phyloP scores from a whole-genome alignment of 2,113 vertebrate genomes.

The Siphamia tubifer region DNA sequence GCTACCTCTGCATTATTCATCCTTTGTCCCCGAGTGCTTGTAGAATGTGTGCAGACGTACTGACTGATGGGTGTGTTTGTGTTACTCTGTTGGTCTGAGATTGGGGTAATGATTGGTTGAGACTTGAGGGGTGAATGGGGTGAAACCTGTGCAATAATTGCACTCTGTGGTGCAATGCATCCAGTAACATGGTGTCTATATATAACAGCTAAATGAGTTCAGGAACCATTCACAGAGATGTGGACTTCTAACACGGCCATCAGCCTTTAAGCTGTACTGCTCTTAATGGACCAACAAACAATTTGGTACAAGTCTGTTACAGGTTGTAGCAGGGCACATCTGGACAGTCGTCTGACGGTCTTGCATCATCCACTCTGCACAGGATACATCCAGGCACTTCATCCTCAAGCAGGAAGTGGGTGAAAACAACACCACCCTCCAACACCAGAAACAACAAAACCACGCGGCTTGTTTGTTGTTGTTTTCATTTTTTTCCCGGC shows the following conservation, averaged over 20 bases:
- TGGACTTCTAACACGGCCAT: background rate
- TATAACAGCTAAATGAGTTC: constrained; percentile 45
- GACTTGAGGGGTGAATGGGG: constrained; percentile 40
- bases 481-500: constrained; percentile 47
- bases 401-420: background rate
- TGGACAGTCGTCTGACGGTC: background rate
- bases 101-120: constrained; percentile 52
- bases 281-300: constrained; percentile 2
- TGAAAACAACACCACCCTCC: constrained; percentile 1
- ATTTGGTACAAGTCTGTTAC: background rate
- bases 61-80: constrained; percentile 46
- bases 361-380: constrained; percentile 3
- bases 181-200: constrained; percentile 58
- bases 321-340: background rate
- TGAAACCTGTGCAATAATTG: constrained; percentile 73
- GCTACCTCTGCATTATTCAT: constrained; percentile 76
- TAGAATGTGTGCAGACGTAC: constrained; percentile 45
- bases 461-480: constrained; percentile 70
- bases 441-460: constrained; percentile 54
- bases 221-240: constrained; percentile 5
- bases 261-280: background rate
- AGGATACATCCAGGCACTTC: background rate
- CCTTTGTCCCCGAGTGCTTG: constrained; percentile 68
- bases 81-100: constrained; percentile 31
- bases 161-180: constrained; percentile 60